Evolutionary conservation across 2,888 invertebrate species (phyloP), one percentile per base, ranked within the genome.

Genomic region (Cephonodes hylas): DNA sequence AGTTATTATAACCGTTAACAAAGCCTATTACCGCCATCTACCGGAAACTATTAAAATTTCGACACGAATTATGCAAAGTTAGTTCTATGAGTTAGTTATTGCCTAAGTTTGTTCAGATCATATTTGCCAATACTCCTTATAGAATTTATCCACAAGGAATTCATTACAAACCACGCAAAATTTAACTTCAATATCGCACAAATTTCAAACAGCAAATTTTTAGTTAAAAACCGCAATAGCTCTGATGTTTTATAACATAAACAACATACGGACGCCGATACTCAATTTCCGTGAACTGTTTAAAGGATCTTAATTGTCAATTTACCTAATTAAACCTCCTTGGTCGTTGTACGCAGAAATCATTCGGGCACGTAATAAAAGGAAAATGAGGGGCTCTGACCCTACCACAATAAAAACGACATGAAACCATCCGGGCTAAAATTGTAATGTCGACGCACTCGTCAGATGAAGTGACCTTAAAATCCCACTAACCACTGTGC

Each of bases 331-430:
- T 77, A 74, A 67, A 70, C 22, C 27, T 27, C 69, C 71, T 56
- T 38, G 60, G 64, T 67, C 74, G 66, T 65, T 64, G 72, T 79
- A 79, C 77, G 77, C 78, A 80, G 80, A 83, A 80, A 79, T 82
- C 76, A 73, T 79, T 74, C 69, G 64, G 59, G 65, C 74, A 70
- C 71, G 75, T 78, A 85, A 84, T 75, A 84, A 86, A 81, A 86
- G 79, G 76, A 84, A 81, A 80, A 77, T 71, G 66, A 71, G 74
- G 84, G 82, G 81, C 80, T 85, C 84, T 88, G 88, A 89, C 88
- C 91, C 89, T 88, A 88, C 84, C 86, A 85, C 89, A 91, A 91
- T 89, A 91, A 91, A 89, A 91, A 90, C 84, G 86, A 84, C 85
- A 90, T 84, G 85, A 89, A 84, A 82, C 87, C 86, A 86, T 88